These are phyloP conservation scores for Polyodon spathula DNA, from an alignment of 2,113 vertebrate genomes.

Conservation along the genomic window DNA sequence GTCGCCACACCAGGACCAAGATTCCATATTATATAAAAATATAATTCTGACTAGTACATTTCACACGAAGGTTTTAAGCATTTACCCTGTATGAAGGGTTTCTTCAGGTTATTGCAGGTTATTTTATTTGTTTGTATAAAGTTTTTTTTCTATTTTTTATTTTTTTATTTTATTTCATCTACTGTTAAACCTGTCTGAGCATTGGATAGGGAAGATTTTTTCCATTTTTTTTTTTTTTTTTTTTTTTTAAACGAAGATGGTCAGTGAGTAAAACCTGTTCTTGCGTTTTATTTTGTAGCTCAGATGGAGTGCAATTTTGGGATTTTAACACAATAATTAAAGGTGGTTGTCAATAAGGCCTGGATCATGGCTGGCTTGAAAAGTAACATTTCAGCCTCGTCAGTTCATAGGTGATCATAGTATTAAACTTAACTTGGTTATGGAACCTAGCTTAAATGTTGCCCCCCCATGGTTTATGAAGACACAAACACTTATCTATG, in stretches of 20 bases:
- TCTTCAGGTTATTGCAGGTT: background rate
- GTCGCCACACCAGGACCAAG: slow-evolving; percentile 86
- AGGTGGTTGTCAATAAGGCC: background rate
- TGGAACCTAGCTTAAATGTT: too few species aligned
- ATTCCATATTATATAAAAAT: slow-evolving; percentile 85
- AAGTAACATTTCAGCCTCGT: background rate
- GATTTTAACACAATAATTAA: background rate
- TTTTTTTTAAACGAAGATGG: background rate
- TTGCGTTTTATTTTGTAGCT: background rate
- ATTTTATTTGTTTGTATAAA: background rate
- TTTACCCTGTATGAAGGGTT: background rate
- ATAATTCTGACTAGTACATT: slow-evolving; percentile 34
- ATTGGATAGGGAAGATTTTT: too few species aligned
- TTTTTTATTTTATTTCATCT: background rate
- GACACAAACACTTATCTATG: too few species aligned
- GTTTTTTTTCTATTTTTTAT: background rate
- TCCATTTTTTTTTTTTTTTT: too few species aligned
- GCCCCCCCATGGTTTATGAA: too few species aligned
- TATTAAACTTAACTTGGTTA: too few species aligned
- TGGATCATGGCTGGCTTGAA: background rate
- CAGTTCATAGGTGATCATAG: too few species aligned
- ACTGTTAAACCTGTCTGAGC: too few species aligned
- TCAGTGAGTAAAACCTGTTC: background rate
- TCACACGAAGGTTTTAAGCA: slow-evolving; percentile 28
- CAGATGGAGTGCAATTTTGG: background rate